Evolutionary conservation across 2,797 vertebrate species (phyloP).

Genomic region (Nyctibius grandis): DNA sequence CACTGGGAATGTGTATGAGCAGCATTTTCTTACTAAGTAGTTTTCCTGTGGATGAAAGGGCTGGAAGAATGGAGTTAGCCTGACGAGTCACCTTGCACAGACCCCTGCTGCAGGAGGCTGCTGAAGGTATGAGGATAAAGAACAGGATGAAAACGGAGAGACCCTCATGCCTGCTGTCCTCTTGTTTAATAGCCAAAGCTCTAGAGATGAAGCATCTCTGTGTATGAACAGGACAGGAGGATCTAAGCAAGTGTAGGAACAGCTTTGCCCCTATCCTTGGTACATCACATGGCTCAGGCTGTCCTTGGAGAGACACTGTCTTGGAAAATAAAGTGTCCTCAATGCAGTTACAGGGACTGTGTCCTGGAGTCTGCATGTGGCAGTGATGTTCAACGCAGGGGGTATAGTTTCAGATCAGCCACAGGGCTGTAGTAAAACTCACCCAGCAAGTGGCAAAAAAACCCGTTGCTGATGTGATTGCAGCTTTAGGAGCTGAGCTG

Average conservation of each 20-base stretch:
- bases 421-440: background rate
- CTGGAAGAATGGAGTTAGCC: background rate
- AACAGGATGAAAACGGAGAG: background rate
- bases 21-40: background rate
- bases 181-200: background rate
- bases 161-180: background rate
- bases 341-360: background rate
- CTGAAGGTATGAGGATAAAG: background rate
- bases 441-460: background rate
- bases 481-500: background rate
- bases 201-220: background rate
- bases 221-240: background rate
- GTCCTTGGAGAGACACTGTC: background rate
- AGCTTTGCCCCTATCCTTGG: background rate
- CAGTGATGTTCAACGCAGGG: background rate
- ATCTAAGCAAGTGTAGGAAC: background rate
- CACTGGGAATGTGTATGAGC: background rate
- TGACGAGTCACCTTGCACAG: background rate
- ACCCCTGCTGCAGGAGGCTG: background rate
- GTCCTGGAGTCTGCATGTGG: background rate
- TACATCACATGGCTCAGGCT: background rate
- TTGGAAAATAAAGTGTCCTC: background rate
- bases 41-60: background rate
- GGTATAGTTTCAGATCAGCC: background rate
- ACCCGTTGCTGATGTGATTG: rapidly evolving